A percentile compares a stretch with the other conserved stretches of the same genome.
These are phyloP conservation scores for Potorous gilbertii DNA, from an alignment of 2,797 vertebrate genomes.

Conservation along the genomic window DNA sequence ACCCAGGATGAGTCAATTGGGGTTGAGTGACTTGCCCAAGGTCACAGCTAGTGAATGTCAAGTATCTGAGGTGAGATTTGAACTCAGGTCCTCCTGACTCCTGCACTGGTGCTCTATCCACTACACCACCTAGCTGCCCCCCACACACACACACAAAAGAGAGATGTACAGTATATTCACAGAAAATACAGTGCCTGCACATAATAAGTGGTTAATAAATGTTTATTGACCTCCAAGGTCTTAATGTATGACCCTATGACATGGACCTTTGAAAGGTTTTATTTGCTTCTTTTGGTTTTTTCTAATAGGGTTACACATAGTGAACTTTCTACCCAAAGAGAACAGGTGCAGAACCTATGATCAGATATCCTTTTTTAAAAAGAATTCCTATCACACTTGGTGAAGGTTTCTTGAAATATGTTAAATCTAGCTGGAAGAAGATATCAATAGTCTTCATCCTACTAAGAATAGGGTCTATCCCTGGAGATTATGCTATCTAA, in stretches of 20 bases:
- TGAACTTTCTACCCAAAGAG: not conserved
- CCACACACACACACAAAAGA: too few relatives aligned
- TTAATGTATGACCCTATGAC: not conserved
- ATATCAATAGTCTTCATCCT: not conserved
- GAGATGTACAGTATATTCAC: too few relatives aligned
- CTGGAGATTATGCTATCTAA: not conserved
- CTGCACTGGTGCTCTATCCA: too few relatives aligned
- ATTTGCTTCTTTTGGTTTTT: not conserved
- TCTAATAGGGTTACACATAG: not conserved
- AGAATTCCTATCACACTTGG: not conserved
- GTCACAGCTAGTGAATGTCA: too few relatives aligned
- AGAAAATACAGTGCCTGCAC: not conserved
- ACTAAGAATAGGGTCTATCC: not conserved
- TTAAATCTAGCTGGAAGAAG: not conserved
- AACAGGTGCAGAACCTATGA: rapidly evolving
- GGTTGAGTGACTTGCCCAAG: too few relatives aligned
- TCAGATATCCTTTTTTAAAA: not conserved
- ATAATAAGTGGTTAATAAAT: not conserved
- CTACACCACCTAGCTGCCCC: too few relatives aligned
- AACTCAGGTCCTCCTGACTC: too few relatives aligned
- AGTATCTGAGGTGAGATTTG: too few relatives aligned
- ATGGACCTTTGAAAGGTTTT: not conserved
- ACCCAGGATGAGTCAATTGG: too few relatives aligned
- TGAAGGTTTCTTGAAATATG: not conserved
- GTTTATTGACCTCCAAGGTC: not conserved